Evolutionary conservation across 1,140 invertebrate genomes (phyloP).

Genomic region (Chironomus striatipennis): DNA sequence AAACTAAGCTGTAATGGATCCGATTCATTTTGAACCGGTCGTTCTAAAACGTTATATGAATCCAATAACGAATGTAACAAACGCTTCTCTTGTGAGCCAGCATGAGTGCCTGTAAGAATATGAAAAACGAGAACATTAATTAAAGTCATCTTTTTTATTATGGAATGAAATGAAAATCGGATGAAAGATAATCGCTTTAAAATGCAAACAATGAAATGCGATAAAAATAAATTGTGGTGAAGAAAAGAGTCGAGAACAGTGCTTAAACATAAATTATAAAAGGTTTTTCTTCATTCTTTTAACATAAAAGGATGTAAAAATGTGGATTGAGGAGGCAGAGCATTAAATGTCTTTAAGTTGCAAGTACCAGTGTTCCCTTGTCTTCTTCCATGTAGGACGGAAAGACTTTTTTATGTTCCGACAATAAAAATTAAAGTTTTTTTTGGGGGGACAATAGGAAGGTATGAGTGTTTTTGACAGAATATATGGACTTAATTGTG

Average conservation of each 20-base stretch:
- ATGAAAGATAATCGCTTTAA: background rate
- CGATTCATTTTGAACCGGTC: conserved; percentile 88
- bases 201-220: background rate
- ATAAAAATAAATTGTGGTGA: background rate
- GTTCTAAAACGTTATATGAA: conserved; percentile 87
- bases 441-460: too few species aligned
- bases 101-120: conserved; percentile 50
- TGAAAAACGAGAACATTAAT: background rate
- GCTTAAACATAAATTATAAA: background rate
- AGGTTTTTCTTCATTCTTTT: background rate
- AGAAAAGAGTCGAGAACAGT: background rate
- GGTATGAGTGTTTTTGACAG: too few species aligned
- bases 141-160: background rate
- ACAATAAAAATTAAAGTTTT: too few species aligned
- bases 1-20: conserved; percentile 86
- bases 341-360: conserved; percentile 1
- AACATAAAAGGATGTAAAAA: background rate
- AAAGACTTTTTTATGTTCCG: too few species aligned
- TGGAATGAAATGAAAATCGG: background rate
- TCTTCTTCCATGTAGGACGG: too few species aligned
- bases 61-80: conserved; percentile 80
- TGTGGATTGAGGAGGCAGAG: background rate
- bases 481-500: too few species aligned
- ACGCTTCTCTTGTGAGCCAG: conserved; percentile 79
- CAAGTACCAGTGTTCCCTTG: background rate